Evolutionary conservation across 2,888 invertebrate species (phyloP).

Genomic region (Chironomus tentans): DNA sequence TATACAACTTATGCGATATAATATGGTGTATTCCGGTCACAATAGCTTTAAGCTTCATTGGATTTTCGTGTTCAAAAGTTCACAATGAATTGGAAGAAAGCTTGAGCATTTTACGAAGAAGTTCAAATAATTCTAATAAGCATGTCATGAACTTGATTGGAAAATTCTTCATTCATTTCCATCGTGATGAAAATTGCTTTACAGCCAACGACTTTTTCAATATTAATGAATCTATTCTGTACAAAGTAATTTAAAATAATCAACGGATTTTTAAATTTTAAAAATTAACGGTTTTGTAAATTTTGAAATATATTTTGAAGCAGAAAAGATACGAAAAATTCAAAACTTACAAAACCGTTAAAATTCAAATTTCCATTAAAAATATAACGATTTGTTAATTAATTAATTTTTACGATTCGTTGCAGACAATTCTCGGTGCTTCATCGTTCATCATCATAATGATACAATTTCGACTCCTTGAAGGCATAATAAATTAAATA

Average conservation of each 20-base stretch:
- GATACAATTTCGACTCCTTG: not conserved
- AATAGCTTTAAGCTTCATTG: not conserved
- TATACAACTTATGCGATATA: not conserved
- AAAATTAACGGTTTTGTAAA: no score
- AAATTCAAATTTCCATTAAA: not conserved
- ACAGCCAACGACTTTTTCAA: not conserved
- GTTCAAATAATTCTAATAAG: not conserved
- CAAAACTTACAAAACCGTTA: not conserved
- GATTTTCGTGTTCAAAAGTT: not conserved
- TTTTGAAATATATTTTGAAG: no score
- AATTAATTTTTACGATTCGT: no score
- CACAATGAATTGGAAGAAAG: not conserved
- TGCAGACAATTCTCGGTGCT: not conserved
- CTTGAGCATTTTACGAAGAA: not conserved
- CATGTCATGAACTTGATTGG: not conserved
- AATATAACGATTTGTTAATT: no score
- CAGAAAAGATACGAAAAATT: not conserved
- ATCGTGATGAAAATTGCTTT: not conserved
- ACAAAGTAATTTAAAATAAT: not conserved
- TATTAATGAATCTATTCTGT: not conserved
- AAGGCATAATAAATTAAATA: not conserved
- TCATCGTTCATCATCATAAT: not conserved
- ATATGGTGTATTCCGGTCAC: not conserved
- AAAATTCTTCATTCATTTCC: not conserved
- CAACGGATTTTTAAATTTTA: not conserved